A percentile compares a stretch with the other conserved stretches of the same genome.
phyloP scores from a whole-genome alignment of 2,113 vertebrate species.

The Lepus timidus region DNA sequence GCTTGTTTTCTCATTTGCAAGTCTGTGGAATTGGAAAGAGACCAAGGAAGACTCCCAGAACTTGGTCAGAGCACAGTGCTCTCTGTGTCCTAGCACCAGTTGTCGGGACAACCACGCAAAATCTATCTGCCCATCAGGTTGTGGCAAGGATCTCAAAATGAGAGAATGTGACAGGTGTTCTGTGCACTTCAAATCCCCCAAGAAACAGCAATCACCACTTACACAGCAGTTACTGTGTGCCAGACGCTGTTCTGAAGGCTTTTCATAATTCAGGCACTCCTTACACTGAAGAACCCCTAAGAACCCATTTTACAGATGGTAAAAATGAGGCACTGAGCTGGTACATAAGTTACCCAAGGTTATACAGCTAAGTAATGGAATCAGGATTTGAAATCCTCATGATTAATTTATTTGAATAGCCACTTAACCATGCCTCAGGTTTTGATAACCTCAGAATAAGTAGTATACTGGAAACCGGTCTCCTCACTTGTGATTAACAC shows the following conservation, averaged over 20 bases:
- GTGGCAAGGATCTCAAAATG: neutral
- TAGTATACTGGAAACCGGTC: neutral
- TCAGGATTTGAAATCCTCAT: slow-evolving; percentile 2
- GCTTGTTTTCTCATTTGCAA: neutral
- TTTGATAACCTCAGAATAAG: neutral
- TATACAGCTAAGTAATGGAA: neutral
- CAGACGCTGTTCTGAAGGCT: neutral
- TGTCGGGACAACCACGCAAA: neutral
- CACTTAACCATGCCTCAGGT: neutral
- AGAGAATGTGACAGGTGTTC: neutral
- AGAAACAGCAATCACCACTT: neutral
- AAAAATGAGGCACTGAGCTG: neutral
- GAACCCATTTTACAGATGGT: neutral
- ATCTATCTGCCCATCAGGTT: neutral
- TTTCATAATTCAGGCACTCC: neutral
- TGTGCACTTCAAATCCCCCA: neutral
- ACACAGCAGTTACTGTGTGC: neutral
- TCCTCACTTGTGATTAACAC: neutral
- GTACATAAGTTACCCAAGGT: neutral
- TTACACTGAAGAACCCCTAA: neutral
- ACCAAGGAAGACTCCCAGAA: neutral
- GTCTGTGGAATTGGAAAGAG: neutral
- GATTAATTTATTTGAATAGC: neutral
- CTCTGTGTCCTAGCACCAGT: accelerated
- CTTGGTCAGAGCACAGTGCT: neutral